These are phyloP conservation scores for Dallia pectoralis DNA, from an alignment of 2,797 vertebrate genomes.

Conservation along the genomic window DNA sequence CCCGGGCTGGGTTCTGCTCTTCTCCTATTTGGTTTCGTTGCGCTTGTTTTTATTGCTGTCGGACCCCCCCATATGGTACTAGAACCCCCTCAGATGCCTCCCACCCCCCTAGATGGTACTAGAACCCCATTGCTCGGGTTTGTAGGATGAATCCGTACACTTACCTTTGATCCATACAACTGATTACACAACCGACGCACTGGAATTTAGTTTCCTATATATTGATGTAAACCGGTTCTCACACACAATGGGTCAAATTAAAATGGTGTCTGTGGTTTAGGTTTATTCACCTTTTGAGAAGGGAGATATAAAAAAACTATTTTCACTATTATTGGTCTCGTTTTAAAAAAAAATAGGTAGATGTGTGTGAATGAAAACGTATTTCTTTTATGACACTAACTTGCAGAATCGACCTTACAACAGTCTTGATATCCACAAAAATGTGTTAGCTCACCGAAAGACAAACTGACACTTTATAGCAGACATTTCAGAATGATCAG, in stretches of 20 bases:
- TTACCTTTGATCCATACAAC: constrained; percentile 29
- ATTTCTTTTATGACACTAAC: constrained; percentile 18
- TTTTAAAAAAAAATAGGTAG: not conserved
- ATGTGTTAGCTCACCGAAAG: constrained; percentile 12
- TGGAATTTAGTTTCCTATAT: constrained; percentile 29
- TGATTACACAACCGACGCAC: constrained; percentile 46
- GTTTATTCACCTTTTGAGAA: constrained; percentile 1
- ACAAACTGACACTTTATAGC: not conserved
- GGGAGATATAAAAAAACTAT: not conserved
- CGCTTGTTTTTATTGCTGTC: constrained; percentile 16
- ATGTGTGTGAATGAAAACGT: constrained; percentile 3
- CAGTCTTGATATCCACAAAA: constrained; percentile 50
- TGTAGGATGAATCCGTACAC: constrained; percentile 28
- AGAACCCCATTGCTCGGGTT: constrained; percentile 41
- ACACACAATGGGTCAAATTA: constrained; percentile 8
- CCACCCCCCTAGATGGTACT: constrained; percentile 14
- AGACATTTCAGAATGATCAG: not conserved
- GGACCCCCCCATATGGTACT: constrained; percentile 13
- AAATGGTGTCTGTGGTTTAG: not conserved
- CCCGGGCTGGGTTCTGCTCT: too few species aligned
- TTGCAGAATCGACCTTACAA: constrained; percentile 21
- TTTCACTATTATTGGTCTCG: constrained; percentile 14
- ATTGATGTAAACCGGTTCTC: constrained; percentile 24
- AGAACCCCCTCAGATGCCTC: too few species aligned
- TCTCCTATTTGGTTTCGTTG: not conserved